Evolutionary conservation across 2,797 vertebrate genomes (phyloP), one percentile per base, ranked within the genome.

Genomic region (Catharus ustulatus): DNA sequence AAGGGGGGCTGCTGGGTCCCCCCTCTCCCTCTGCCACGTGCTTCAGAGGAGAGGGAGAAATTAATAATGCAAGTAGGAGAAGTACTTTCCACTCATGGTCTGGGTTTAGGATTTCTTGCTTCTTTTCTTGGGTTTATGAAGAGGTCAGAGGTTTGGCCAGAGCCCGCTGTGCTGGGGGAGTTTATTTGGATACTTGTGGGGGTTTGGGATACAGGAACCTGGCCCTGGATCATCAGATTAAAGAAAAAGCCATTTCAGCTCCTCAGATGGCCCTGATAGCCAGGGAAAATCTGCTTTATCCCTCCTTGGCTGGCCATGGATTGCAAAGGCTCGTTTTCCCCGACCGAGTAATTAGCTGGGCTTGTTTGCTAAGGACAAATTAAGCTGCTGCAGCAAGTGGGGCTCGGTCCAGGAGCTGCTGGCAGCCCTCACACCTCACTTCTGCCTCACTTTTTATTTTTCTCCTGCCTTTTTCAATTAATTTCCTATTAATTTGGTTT

Each of bases 401-500:
- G 24, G 71, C 55, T 12, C 4, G 0, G 45, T 76, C 88, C 86
- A 80, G 92, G 64, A 86, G 58, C 78, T 12, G 16, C 83, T 94
- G 94, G 79, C 92, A 87, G 83, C 72, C 63, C 59, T 32, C 18
- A 13, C 23, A 20, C 34, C 80, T 92, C 46, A 21, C 58, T 94
- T 84, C 48, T 92, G 84, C 69, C 13, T 73, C 74, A 87, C 84
- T 82, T 89, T 51, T 76, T 72, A 15, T 89, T 90, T 93, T 87
- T 68, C 48, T 87, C 11, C 72, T 71, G 86, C 62, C 73, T 76
- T 55, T 94, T 91, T 73, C 90, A 82, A 76, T 95, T 94, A 93
- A 93, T 94, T 91, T 90, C 66, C 67, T 87, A 82, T 88, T 94
- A 94, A 95, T 91, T 87, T 61, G 72, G 74, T 67, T 89, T 78